These are phyloP conservation scores for Notothenia rossii DNA, from an alignment of 2,113 vertebrate genomes.

Conservation along the genomic window DNA sequence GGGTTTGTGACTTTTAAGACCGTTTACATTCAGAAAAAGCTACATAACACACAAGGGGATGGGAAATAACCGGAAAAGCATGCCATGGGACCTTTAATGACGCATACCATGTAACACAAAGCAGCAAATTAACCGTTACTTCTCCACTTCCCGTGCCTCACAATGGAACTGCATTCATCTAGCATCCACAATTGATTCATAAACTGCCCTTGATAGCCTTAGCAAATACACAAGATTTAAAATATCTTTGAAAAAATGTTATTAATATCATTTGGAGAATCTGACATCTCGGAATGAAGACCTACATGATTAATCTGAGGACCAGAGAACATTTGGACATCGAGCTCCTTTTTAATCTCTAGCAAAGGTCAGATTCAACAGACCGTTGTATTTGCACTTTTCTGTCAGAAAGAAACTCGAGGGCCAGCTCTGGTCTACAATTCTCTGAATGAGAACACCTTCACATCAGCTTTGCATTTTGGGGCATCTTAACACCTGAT, in stretches of 20 bases:
- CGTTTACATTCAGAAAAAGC: too few species aligned
- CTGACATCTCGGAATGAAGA: slow-evolving; percentile 12
- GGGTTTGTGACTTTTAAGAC: too few species aligned
- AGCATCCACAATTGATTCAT: neutral
- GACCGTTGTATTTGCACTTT: slow-evolving; percentile 27
- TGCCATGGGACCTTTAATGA: slow-evolving; percentile 11
- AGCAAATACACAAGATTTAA: slow-evolving; percentile 12
- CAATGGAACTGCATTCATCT: slow-evolving; percentile 26
- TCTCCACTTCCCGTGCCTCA: slow-evolving; percentile 5
- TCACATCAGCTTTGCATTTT: neutral
- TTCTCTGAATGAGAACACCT: slow-evolving; percentile 12
- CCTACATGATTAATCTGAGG: slow-evolving; percentile 14
- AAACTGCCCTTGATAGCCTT: neutral
- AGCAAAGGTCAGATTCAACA: slow-evolving; percentile 62
- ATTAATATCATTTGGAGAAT: slow-evolving; percentile 17
- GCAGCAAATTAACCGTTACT: slow-evolving; percentile 56
- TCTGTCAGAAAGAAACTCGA: slow-evolving; percentile 12
- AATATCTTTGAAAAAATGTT: neutral
- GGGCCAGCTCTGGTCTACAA: neutral
- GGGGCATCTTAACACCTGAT: neutral
- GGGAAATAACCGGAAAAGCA: too few species aligned
- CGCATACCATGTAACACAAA: slow-evolving; percentile 47
- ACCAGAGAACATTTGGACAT: slow-evolving; percentile 35
- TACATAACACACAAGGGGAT: too few species aligned
- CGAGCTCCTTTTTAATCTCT: slow-evolving; percentile 39